Evolutionary conservation across 2,888 invertebrate species (phyloP), one percentile per base, ranked within the genome.

Genomic region (Hipparchia sbordonii): DNA sequence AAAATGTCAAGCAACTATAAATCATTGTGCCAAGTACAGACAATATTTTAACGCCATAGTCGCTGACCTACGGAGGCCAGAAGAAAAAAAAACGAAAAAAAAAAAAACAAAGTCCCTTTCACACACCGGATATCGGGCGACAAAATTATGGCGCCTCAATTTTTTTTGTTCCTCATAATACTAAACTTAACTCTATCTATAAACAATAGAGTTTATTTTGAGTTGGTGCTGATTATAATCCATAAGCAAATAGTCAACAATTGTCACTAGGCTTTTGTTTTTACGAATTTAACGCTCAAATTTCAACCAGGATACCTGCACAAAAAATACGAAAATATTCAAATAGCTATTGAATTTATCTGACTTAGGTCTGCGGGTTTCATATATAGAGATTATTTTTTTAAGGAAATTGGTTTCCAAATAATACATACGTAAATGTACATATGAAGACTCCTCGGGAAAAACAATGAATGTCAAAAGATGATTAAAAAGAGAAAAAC

Each of bases 71-170:
- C 80, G 81, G 83, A 82, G 82, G 82, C 82, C 83, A 68, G 46
- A 66, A 74, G 84, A 82, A 84, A 81, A 82, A 76, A 76, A 77
- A 76, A 72, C 52, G 65, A 82, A 79, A 78, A 72, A 82, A 72
- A 82, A 79, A 78, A 77, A 80, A 79, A 76, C 77, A 77, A 72
- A 71, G 59, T 72, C 75, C 78, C 80, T 80, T 79, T 77, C 76
- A 72, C 72, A 71, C 85, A 89, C 91, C 92, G 92, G 92, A 92
- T 90, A 88, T 91, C 85, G 87, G 90, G 91, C 90, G 91, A 90
- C 91, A 89, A 89, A 87, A 83, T 79, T 82, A 84, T 89, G 92
- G 92, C 92, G 92, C 91, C 92, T 87, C 72, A 56, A 61, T 67
- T 78, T 77, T 39, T 77, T 72, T 85, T 87, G 87, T 86, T 86